Conservation (phyloP, 2,888 invertebrate genomes). For the Euzetes globulus region DNA sequence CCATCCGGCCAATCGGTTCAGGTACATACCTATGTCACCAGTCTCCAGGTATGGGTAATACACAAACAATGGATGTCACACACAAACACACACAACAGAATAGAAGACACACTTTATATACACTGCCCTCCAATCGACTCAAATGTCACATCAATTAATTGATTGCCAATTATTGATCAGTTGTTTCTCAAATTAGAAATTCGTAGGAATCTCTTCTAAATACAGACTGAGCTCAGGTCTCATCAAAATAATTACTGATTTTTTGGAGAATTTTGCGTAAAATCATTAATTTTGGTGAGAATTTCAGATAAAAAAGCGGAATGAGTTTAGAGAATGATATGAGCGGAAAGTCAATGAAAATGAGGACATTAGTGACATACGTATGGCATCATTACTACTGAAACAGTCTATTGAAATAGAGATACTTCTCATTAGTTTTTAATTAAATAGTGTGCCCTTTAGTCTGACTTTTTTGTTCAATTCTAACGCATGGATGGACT, state of each 20-base stretch:
- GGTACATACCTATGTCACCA: conserved; percentile 55
- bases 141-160: neutral
- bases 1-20: conserved; percentile 69
- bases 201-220: neutral
- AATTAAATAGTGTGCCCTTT: conserved; percentile 8
- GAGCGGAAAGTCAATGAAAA: no score
- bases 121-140: neutral
- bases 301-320: no score
- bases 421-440: conserved; percentile 17
- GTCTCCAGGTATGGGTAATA: conserved; percentile 40
- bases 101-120: neutral
- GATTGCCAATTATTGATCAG: neutral
- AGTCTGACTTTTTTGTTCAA: neutral
- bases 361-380: neutral
- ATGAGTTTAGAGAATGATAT: no score
- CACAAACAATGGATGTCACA: conserved; percentile 10
- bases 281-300: no score
- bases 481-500: conserved; percentile 8
- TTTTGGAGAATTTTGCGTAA: no score
- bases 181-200: neutral
- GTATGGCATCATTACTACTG: neutral
- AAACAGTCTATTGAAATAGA: neutral
- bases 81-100: neutral
- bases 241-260: no score
- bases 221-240: neutral